Evolutionary conservation across 2,888 invertebrate genomes (phyloP).

Genomic region (Drosophila siamana): DNA sequence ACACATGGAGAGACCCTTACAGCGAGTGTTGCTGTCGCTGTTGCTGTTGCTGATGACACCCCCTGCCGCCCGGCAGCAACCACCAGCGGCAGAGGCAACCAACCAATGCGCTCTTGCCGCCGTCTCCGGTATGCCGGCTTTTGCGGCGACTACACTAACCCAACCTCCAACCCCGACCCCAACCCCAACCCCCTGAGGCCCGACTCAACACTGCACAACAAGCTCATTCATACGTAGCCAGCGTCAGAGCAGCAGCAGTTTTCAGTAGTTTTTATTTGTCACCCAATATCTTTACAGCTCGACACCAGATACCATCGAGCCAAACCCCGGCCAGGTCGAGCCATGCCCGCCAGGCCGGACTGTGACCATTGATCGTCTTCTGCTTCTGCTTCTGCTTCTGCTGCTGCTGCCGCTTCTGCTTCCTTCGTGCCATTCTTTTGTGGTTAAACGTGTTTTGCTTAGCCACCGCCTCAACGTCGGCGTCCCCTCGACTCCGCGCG

Average conservation of each 20-base stretch:
- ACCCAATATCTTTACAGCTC: conserved; percentile 83
- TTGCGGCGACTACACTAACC: conserved; percentile 66
- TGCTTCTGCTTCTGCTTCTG: conserved; percentile 50
- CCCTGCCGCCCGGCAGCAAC: conserved; percentile 45
- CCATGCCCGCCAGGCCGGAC: conserved; percentile 16
- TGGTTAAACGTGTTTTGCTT: conserved; percentile 73
- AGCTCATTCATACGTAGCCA: conserved; percentile 75
- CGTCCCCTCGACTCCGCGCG: conserved; percentile 3
- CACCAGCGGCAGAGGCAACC: conserved; percentile 50
- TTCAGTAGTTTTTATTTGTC: conserved; percentile 84
- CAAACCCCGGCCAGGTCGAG: conserved; percentile 20
- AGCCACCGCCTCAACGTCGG: conserved; percentile 17
- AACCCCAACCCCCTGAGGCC: neutral
- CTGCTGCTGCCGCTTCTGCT: conserved; percentile 72
- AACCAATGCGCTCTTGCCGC: conserved; percentile 69
- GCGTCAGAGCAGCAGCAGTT: conserved; percentile 30
- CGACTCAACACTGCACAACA: conserved; percentile 17
- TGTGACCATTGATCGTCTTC: conserved; percentile 75
- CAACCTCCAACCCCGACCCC: conserved; percentile 42
- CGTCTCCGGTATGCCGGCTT: conserved; percentile 69
- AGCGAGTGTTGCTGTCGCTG: conserved; percentile 26
- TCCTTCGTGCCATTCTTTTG: conserved; percentile 77
- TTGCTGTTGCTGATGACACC: conserved; percentile 28
- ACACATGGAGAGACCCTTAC: conserved; percentile 71
- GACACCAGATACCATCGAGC: conserved; percentile 78